Evolutionary conservation across 92 coral and sea anemone species (phyloP), one percentile per base, ranked within the genome.

Genomic region (Porites cylindrica): DNA sequence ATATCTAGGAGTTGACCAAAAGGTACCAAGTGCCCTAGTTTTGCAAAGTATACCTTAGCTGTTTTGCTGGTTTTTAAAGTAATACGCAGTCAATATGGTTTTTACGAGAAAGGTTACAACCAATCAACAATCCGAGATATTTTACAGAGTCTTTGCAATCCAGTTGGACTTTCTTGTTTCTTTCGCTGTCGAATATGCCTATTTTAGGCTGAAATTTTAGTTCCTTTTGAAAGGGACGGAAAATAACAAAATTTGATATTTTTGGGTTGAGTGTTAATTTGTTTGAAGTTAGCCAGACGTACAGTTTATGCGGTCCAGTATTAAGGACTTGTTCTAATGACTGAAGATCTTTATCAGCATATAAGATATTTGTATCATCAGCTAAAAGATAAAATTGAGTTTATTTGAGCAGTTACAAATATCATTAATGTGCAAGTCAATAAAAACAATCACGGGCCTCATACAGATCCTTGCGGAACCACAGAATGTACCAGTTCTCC

Each of bases 21-120:
- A 74, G 90, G 95, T 14, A 92, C 92, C 70, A 67, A 91, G 52
- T 91, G 91, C 43, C 93, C 86, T 59, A 90, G 68, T 68, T 38
- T 4, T 38, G 43, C 43, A 38, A 38, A 38, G 4, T 38, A 38
- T 38, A 4, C 6, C 38, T 29, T 29, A 1, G 38, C 71, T 11
- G 71, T 67, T 67, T 67, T 8, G 1, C 24, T 19, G 10, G 5
- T 67, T 67, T 23, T 67, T 20, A 10, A 19, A 10, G 12, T 8
- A 19, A 0, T 38, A 38, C 4, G 47, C 6, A 3, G 47, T 38
- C 47, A 38, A 38, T 38, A 38, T 38, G 47, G 47, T 38, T 38
- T 23, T 2, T 67, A 7, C 38, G 20, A 29, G 24, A 7, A 5
- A 24, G 24, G 26, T 67, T 67, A 6, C 29, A 21, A 21, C n/a